phyloP scores from a whole-genome alignment of 92 coral and sea anemone genomes.

The Porites evermanni region DNA sequence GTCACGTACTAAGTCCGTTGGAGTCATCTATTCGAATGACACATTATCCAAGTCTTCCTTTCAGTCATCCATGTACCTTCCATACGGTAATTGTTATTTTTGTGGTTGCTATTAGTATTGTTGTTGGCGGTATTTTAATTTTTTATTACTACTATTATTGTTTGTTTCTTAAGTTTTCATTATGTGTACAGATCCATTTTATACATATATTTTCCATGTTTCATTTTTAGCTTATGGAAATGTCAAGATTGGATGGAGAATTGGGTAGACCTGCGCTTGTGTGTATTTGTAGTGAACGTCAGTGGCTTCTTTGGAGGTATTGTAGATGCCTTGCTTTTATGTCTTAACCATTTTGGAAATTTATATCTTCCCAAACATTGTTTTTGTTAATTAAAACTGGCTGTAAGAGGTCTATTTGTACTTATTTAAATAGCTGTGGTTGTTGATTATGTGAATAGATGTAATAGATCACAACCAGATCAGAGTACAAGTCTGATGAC shows the following conservation, averaged over 20 bases:
- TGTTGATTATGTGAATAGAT: not conserved
- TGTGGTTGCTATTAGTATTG: not conserved
- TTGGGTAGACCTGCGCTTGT: constrained; percentile 2
- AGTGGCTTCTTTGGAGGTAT: not conserved
- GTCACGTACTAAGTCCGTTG: no score
- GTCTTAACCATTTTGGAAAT: no score
- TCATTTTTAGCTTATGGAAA: not conserved
- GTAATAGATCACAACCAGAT: no score
- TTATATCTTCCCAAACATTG: not conserved
- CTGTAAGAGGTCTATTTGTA: no score
- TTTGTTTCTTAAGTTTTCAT: not conserved
- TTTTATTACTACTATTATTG: not conserved
- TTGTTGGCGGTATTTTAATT: not conserved
- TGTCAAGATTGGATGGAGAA: not conserved
- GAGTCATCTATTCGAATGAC: no score
- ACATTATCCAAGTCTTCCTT: no score
- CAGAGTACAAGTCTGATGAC: no score
- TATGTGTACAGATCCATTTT: not conserved
- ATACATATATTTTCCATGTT: not conserved
- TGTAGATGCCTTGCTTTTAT: no score
- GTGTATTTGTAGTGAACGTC: not conserved
- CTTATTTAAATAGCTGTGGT: not conserved
- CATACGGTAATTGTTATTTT: not conserved
- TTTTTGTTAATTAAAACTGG: not conserved
- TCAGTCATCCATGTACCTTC: constrained; percentile 1